These are phyloP conservation scores for Poeciliopsis gracilis DNA, from an alignment of 2,797 vertebrate genomes.

Conservation along the genomic window DNA sequence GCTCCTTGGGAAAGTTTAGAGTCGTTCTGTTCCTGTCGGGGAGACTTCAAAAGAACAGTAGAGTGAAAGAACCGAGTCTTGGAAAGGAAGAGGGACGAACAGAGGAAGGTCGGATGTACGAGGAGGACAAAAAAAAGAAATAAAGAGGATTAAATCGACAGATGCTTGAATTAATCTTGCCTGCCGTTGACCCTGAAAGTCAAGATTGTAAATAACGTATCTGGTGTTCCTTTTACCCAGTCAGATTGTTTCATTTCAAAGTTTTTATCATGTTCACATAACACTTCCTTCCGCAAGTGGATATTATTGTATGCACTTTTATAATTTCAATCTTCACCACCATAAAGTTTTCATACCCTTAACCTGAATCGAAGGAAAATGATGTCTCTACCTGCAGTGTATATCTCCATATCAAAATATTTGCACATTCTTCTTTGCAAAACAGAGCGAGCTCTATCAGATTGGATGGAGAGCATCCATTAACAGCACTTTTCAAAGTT, in stretches of 20 bases:
- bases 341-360: background rate
- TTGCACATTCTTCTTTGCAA: background rate
- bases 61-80: constrained; percentile 43
- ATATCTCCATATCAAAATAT: background rate
- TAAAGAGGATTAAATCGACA: constrained; percentile 31
- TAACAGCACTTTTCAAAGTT: background rate
- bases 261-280: background rate
- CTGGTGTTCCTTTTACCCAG: background rate
- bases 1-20: constrained; percentile 70
- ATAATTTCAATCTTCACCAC: background rate
- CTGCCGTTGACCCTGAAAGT: constrained; percentile 26
- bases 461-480: background rate
- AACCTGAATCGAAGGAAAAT: background rate
- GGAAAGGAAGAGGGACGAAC: constrained; percentile 48
- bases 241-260: background rate
- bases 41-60: constrained; percentile 80
- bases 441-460: background rate
- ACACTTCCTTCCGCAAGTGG: background rate
- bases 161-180: constrained; percentile 84
- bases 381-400: background rate
- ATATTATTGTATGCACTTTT: background rate
- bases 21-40: constrained; percentile 73
- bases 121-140: constrained; percentile 2
- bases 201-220: constrained; percentile 3
- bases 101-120: constrained; percentile 52